Conservation (phyloP, 2,888 invertebrate species). For the Keiferia lycopersicella region DNA sequence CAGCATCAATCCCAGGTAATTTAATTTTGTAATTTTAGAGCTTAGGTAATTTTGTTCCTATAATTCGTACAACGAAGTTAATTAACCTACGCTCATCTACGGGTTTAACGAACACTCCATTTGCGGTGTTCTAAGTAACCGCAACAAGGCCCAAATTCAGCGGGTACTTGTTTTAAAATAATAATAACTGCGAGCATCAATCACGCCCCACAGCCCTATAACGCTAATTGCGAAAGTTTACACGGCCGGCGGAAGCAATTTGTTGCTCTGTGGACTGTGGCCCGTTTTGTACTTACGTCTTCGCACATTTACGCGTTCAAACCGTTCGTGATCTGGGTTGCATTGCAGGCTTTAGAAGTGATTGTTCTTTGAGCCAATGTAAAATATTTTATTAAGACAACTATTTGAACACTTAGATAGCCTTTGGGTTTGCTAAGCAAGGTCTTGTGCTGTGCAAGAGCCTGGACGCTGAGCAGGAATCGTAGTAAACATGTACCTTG, state of each 20-base stretch:
- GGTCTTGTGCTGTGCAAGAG: too few species aligned
- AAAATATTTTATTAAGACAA: too few species aligned
- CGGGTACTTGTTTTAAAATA: conserved; percentile 25
- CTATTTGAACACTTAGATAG: too few species aligned
- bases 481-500: too few species aligned
- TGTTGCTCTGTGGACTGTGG: conserved; percentile 22
- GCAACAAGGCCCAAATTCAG: not conserved
- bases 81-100: not conserved
- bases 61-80: not conserved
- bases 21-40: too few species aligned
- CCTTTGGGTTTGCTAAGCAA: too few species aligned
- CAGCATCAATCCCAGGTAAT: too few species aligned
- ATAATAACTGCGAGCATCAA: conserved; percentile 28
- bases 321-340: not conserved
- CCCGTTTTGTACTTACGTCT: not conserved
- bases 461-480: too few species aligned
- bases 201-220: conserved; percentile 24
- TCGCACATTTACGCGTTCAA: not conserved
- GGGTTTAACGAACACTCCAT: not conserved
- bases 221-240: conserved; percentile 31
- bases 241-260: conserved; percentile 28
- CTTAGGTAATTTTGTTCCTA: too few species aligned
- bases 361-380: too few species aligned
- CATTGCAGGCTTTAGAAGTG: not conserved
- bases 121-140: not conserved